Evolutionary conservation across 2,797 vertebrate genomes (phyloP), one percentile per base, ranked within the genome.

Genomic region (Enteromius paludinosus): DNA sequence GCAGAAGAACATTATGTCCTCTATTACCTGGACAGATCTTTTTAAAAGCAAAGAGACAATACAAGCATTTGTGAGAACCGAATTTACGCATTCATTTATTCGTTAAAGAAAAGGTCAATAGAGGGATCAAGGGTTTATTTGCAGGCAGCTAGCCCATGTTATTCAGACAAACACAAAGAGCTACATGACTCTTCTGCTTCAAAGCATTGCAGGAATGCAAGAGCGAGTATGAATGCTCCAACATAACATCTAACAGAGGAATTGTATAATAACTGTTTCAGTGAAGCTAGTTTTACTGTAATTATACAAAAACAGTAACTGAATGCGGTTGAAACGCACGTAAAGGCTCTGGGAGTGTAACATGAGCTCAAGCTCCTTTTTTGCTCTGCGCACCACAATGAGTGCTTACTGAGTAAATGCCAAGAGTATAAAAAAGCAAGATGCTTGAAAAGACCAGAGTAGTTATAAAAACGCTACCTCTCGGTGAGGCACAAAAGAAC

Each of bases 391-490:
- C 49, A 73, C 82, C 86, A 88, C 85, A 78, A 91, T 78, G 15
- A 84, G 59, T 84, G 84, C 89, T 86, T 9, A 35, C 88, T 83
- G 89, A 69, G 86, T 65, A 66, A 83, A 86, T 90, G 90, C 78
- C 87, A 88, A 84, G 81, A 89, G 81, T 15, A 74, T 65, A 82
- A 75, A 84, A 82, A 90, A 49, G 25, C 33, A 86, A 79, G 79
- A 79, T 70, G 11, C 35, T 84, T 72, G 81, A 90, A 90, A 91
- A 90, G 86, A 71, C 85, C 75, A 82, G 82, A 82, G 41, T 79
- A 80, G 87, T 80, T 85, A 85, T 89, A 90, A 76, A 76, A 92
- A 91, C 88, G 83, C 87, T 84, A 90, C 83, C 87, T 87, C 87
- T 90, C 85, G 83, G n/a, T 23, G 59, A 71, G 30, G 6, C 65